A percentile compares a stretch with the other conserved stretches of the same genome.
Evolutionary conservation across 1,140 invertebrate genomes (phyloP).

Genomic region (Spodoptera litura): DNA sequence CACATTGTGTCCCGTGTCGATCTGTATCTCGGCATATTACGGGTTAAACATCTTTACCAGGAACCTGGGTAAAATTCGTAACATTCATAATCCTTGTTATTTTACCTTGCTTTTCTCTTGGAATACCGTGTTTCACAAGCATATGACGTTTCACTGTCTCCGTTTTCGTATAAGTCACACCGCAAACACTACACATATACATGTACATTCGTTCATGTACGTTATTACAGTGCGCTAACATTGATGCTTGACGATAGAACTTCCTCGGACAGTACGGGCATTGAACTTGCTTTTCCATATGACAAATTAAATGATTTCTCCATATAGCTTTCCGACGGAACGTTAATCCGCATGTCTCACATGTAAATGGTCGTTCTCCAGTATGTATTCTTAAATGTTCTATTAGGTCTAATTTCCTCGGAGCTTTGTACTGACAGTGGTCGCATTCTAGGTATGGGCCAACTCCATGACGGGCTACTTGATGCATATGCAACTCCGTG

Average conservation of each 20-base stretch:
- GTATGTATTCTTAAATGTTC: conserved; percentile 77
- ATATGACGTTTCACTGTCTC: conserved; percentile 73
- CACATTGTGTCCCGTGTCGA: too few relatives aligned
- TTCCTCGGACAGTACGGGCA: conserved; percentile 73
- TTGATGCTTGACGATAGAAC: conserved; percentile 64
- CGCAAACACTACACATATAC: conserved; percentile 72
- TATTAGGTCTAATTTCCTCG: conserved; percentile 65
- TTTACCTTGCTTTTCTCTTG: conserved; percentile 75
- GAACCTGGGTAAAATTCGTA: background rate
- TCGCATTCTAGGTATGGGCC: conserved; percentile 69
- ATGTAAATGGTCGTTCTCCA: conserved; percentile 75
- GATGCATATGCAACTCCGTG: conserved; percentile 65
- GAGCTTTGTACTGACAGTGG: conserved; percentile 72
- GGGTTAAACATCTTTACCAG: conserved; percentile 6
- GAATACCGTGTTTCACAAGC: conserved; percentile 72
- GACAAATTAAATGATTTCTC: conserved; percentile 73
- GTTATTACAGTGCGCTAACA: conserved; percentile 74
- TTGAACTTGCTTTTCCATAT: conserved; percentile 72
- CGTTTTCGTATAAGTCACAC: conserved; percentile 69
- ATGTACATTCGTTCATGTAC: conserved; percentile 75
- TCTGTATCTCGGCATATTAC: too few relatives aligned
- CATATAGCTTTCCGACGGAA: conserved; percentile 74
- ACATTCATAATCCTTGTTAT: conserved; percentile 66
- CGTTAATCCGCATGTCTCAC: conserved; percentile 77
- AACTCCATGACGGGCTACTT: conserved; percentile 65